These are phyloP conservation scores for Cariama cristata DNA, from an alignment of 2,113 vertebrate genomes.

Conservation along the genomic window DNA sequence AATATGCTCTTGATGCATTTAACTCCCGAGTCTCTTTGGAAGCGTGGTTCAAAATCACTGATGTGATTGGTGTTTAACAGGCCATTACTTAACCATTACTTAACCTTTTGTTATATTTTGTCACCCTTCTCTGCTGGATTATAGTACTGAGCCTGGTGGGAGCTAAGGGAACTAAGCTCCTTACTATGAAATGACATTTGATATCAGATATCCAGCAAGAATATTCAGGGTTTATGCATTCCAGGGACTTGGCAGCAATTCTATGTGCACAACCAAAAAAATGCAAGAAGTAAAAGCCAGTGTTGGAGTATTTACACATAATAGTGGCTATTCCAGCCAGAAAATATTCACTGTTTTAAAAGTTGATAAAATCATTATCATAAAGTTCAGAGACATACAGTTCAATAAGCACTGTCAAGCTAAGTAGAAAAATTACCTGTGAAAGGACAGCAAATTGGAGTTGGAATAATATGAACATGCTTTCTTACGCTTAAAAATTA, in stretches of 20 bases:
- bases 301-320: accelerated
- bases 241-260: neutral
- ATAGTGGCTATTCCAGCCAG: neutral
- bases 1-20: constrained; percentile 3
- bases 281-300: neutral
- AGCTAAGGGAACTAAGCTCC: neutral
- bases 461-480: neutral
- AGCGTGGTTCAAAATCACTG: neutral
- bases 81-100: neutral
- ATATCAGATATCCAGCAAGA: neutral
- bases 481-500: neutral
- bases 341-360: constrained; percentile 1
- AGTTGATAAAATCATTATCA: neutral
- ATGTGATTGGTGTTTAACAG: constrained; percentile 45
- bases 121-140: constrained; percentile 4
- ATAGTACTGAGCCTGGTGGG: neutral
- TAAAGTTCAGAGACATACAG: neutral
- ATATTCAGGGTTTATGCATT: neutral
- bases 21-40: neutral
- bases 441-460: neutral
- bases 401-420: neutral
- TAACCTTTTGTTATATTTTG: constrained; percentile 16
- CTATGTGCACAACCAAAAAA: neutral
- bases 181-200: neutral
- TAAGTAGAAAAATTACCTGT: neutral